These are phyloP conservation scores for Calameuta filiformis DNA, from an alignment of 2,888 invertebrate genomes.

Conservation along the genomic window DNA sequence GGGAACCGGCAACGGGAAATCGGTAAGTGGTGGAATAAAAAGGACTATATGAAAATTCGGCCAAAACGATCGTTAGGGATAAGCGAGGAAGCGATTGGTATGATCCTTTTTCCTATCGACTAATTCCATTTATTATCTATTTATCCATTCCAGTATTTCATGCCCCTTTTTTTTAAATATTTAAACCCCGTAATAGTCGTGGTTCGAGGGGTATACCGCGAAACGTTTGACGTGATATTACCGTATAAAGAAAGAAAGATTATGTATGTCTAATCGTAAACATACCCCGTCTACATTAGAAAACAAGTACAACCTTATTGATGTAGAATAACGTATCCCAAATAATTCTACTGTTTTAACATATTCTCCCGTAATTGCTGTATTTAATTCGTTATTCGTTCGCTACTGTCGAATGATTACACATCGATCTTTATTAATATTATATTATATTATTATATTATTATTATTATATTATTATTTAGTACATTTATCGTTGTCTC, in stretches of 20 bases:
- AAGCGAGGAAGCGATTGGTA: not conserved
- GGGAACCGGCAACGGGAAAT: not conserved
- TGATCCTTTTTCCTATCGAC: not conserved
- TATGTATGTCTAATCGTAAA: not conserved
- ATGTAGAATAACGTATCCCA: not conserved
- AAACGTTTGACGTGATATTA: not conserved
- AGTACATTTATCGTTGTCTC: not conserved
- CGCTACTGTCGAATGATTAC: not conserved
- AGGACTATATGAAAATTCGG: not conserved
- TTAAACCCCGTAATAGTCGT: not conserved
- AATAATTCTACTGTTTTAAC: not conserved
- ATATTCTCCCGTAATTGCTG: not conserved
- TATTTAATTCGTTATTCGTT: not conserved
- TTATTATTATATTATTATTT: not conserved
- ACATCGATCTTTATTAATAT: not conserved
- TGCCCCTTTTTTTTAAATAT: not conserved
- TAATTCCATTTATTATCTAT: not conserved
- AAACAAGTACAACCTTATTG: not conserved
- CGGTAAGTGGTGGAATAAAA: not conserved
- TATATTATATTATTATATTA: not conserved
- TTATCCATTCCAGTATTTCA: not conserved
- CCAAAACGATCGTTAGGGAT: not conserved
- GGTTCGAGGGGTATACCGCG: not conserved
- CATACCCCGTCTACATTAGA: not conserved
- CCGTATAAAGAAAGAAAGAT: not conserved